Conservation (phyloP, 2,113 vertebrate genomes). For the Chiloscyllium plagiosum region DNA sequence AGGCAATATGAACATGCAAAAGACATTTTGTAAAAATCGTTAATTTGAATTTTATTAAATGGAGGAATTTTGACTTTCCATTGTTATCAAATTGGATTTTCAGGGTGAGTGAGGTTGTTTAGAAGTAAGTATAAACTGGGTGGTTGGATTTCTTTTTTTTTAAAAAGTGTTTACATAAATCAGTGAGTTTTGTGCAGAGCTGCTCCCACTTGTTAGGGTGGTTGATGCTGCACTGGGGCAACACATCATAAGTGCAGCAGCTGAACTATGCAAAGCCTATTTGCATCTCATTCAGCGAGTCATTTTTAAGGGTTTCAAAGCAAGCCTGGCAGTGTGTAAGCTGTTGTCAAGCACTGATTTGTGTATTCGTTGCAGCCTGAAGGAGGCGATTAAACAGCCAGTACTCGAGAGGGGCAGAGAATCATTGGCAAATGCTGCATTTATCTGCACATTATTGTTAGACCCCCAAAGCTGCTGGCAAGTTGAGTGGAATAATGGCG, state of each 20-base stretch:
- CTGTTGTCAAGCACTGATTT: background rate
- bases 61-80: background rate
- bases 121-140: background rate
- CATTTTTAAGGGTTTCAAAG: background rate
- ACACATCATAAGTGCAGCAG: background rate
- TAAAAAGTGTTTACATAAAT: background rate
- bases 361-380: background rate
- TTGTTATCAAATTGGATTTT: background rate
- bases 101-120: background rate
- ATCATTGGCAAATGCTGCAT: background rate
- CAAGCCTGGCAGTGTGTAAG: background rate
- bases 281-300: background rate
- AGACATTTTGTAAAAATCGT: no score
- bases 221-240: background rate
- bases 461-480: background rate
- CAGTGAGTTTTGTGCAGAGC: background rate
- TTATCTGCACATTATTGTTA: no score
- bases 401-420: background rate
- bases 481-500: background rate
- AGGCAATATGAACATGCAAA: no score
- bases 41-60: no score
- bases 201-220: background rate
- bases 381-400: background rate
- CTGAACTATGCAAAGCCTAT: background rate
- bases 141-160: background rate